Percentiles rank a stretch among this genome's conserved stretches.
Evolutionary conservation across 2,888 invertebrate species (phyloP).

Genomic region (Eristalis pertinax): DNA sequence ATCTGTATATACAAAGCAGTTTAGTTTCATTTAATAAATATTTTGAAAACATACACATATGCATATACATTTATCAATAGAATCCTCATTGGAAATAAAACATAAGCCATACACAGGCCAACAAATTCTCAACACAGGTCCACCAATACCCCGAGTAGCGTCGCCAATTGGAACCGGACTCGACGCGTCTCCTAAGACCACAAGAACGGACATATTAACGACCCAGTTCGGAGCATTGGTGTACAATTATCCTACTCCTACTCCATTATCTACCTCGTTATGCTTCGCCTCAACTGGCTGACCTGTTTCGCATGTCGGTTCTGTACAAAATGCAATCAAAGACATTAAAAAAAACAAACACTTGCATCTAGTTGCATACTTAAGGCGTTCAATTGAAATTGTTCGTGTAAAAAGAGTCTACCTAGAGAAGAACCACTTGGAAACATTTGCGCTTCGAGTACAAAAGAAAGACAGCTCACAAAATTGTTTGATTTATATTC

Average conservation of each 20-base stretch:
- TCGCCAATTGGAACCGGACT: too few species aligned
- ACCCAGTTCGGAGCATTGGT: too few species aligned
- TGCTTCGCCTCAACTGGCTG: background rate
- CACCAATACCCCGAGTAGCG: too few species aligned
- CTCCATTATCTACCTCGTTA: background rate
- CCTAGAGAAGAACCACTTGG: constrained; percentile 7
- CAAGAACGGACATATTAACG: too few species aligned
- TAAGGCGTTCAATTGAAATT: constrained; percentile 49
- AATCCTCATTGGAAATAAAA: constrained; percentile 7
- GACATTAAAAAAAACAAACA: background rate
- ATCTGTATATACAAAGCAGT: constrained; percentile 48
- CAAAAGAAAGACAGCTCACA: background rate
- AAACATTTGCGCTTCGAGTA: constrained; percentile 5
- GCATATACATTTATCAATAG: background rate
- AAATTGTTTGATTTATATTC: background rate
- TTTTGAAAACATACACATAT: constrained; percentile 18
- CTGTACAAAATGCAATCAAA: background rate
- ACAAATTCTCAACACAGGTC: constrained; percentile 4
- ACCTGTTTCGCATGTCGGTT: background rate
- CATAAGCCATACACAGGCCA: background rate
- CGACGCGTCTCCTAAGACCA: too few species aligned
- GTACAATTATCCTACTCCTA: background rate
- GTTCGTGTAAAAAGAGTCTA: constrained; percentile 34
- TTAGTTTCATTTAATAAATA: constrained; percentile 32
- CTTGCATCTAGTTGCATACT: constrained; percentile 14